Evolutionary conservation across 2,888 invertebrate genomes (phyloP), one percentile per base, ranked within the genome.

Genomic region (Limnephilus rhombicus): DNA sequence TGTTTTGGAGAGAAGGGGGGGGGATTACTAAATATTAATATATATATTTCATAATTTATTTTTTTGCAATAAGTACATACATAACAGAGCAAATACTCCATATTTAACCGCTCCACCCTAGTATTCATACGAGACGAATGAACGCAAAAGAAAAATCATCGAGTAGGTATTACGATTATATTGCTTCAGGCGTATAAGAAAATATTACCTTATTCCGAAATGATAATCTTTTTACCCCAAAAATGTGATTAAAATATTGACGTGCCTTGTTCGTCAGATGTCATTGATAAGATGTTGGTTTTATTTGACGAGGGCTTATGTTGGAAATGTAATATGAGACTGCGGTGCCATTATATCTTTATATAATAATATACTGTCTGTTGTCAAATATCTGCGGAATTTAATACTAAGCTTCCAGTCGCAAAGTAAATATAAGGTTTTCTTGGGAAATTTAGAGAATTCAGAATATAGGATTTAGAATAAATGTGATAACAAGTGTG

Each of bases 401-500:
- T 86, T 86, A 86, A 86, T 86, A 86, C 49, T 86, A n/a, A 86
- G 86, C 86, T 41, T 86, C 86, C n/a, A 86, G n/a, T 29, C 13
- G 45, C 86, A 45, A 45, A 45, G 45, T 24, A 45, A 29, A 86
- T 29, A 86, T 29, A n/a, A n/a, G 86, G 45, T 86, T 86, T 86
- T 49, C 86, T 29, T 37, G 9, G 24, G 86, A 86, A 49, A 45
- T 29, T 45, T 45, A 29, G 13, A 45, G 86, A 86, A 86, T 86
- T 41, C 86, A 9, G 41, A 29, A 86, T 29, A 24, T 24, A 41
- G 85, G 41, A 45, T 85, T 83, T 37, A 15, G 45, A 49, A 86
- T 45, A 49, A 86, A 49, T 86, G 86, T 29, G 86, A 86, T 86
- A 86, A 37, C 34, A 83, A 86, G 45, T 15, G 49, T 18, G 29